Conservation (phyloP, 2,797 vertebrate genomes). For the Coreius guichenoti region DNA sequence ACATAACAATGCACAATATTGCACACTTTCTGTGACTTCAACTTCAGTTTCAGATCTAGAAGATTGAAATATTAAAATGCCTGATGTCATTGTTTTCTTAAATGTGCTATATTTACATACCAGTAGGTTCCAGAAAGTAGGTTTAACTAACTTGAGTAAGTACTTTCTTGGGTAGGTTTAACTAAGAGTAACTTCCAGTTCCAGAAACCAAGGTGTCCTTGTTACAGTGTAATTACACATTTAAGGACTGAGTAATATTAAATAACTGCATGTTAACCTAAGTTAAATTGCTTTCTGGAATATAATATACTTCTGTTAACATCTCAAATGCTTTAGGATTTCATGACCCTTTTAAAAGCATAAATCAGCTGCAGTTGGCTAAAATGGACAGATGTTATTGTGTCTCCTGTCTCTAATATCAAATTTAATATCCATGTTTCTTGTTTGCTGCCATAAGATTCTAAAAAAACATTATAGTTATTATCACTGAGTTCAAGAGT, state of each 20-base stretch:
- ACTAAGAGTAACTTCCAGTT: constrained; percentile 51
- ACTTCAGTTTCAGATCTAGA: not conserved
- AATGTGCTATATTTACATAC: not conserved
- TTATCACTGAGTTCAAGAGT: too few relatives aligned
- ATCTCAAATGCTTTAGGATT: not conserved
- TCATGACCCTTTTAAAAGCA: not conserved
- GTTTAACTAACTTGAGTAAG: not conserved
- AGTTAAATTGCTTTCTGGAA: too few relatives aligned
- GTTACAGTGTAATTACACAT: not conserved
- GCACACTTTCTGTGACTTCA: not conserved
- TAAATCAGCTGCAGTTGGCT: not conserved
- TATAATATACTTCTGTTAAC: too few relatives aligned
- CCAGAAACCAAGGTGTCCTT: not conserved
- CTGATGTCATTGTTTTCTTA: not conserved
- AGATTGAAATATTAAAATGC: not conserved
- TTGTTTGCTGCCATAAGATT: not conserved
- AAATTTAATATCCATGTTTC: not conserved
- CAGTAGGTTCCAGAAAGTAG: not conserved
- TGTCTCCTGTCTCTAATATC: not conserved
- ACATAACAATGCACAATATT: not conserved
- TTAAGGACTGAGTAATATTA: not conserved
- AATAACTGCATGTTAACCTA: not conserved
- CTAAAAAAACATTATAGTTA: not conserved
- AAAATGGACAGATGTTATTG: not conserved
- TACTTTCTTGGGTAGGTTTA: not conserved